Conservation (phyloP, 1,140 invertebrate species). For the Drosophila pectinifera region DNA sequence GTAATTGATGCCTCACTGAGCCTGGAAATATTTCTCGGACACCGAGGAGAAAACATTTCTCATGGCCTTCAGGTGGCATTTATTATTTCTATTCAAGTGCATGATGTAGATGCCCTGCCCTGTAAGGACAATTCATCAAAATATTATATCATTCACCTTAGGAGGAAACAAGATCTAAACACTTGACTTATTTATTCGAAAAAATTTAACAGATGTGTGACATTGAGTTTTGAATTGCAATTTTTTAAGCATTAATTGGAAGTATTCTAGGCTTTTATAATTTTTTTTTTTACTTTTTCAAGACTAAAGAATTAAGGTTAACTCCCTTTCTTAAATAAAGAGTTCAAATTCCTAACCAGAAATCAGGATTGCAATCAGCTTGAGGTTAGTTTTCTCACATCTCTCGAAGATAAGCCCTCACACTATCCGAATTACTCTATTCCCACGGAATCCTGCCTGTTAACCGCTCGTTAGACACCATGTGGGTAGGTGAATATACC, state of each 20-base stretch:
- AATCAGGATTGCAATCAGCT: slow-evolving; percentile 51
- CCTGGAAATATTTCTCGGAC: slow-evolving; percentile 30
- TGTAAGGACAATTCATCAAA: not conserved
- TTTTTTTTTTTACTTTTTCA: not conserved
- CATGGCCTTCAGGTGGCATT: slow-evolving; percentile 12
- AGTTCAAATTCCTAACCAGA: not conserved
- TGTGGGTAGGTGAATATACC: slow-evolving; percentile 15
- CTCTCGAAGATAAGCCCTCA: slow-evolving; percentile 6
- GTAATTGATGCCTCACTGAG: slow-evolving; percentile 51
- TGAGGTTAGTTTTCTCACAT: slow-evolving; percentile 25
- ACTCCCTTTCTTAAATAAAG: not conserved
- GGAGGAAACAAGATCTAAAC: not conserved
- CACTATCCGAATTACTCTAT: slow-evolving; percentile 13
- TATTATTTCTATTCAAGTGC: slow-evolving; percentile 23
- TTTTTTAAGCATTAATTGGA: no score
- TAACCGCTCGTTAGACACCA: slow-evolving; percentile 65
- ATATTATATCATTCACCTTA: not conserved
- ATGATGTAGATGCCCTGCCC: slow-evolving; percentile 4
- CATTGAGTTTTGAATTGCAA: no score
- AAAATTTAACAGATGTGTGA: not conserved
- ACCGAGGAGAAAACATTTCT: slow-evolving; percentile 25
- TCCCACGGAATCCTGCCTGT: slow-evolving; percentile 3
- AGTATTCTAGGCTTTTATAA: no score
- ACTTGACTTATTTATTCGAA: no score
- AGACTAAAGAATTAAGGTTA: not conserved